Evolutionary conservation across 2,113 vertebrate species (phyloP).

Genomic region (Oxyruncus cristatus): DNA sequence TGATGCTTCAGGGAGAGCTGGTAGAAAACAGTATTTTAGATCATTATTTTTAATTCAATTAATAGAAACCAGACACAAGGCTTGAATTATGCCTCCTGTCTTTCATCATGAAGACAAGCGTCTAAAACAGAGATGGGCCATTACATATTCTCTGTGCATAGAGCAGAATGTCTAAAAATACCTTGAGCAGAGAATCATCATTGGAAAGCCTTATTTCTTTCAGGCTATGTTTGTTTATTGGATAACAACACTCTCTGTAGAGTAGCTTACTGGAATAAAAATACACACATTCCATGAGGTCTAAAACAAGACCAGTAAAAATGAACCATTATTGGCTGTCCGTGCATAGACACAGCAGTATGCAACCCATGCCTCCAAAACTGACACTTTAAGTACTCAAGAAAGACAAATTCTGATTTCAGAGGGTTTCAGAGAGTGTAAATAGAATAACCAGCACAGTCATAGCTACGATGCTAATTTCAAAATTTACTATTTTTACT

Average conservation of each 20-base stretch:
- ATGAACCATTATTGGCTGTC: neutral
- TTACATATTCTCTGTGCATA: neutral
- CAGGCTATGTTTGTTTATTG: neutral
- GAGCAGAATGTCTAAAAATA: neutral
- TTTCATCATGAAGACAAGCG: neutral
- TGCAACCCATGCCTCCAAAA: neutral
- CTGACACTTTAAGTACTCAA: neutral
- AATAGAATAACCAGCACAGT: neutral
- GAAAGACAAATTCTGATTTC: neutral
- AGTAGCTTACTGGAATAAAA: conserved; percentile 15
- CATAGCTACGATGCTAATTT: neutral
- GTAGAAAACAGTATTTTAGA: neutral
- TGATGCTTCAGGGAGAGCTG: neutral
- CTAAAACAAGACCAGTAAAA: neutral
- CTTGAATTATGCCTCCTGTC: neutral
- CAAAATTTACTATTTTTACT: neutral
- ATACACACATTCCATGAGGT: neutral
- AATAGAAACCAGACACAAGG: conserved; percentile 5
- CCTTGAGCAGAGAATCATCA: neutral
- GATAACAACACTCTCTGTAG: neutral
- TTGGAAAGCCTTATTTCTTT: neutral
- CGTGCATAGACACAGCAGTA: neutral
- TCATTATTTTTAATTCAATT: conserved; percentile 29
- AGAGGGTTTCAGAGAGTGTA: neutral
- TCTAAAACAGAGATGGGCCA: neutral